Conservation (phyloP, 2,888 invertebrate genomes). For the Mermis nigrescens region DNA sequence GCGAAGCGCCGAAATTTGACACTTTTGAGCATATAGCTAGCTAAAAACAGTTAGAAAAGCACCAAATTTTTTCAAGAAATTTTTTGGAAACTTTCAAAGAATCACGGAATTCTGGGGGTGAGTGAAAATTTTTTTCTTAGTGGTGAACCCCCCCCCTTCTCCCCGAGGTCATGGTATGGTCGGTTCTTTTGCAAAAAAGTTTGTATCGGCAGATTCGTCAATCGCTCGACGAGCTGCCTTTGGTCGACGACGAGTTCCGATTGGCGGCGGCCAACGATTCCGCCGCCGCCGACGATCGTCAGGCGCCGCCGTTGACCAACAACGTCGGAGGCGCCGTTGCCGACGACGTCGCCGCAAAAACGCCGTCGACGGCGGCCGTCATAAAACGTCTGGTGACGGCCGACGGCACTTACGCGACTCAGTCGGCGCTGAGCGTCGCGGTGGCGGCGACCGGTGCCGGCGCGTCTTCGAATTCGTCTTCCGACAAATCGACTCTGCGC, state of each 20-base stretch:
- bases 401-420: conserved; percentile 95
- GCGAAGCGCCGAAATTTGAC: too few relatives aligned
- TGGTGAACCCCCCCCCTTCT: conserved; percentile 85
- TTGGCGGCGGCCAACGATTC: conserved; percentile 47
- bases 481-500: conserved; percentile 52
- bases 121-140: conserved; percentile 82
- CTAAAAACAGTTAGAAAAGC: conserved; percentile 47
- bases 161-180: not conserved
- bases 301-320: not conserved
- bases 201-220: conserved; percentile 22
- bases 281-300: too few relatives aligned
- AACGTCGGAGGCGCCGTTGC: not conserved
- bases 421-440: conserved; percentile 71
- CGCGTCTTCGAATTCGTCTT: conserved; percentile 19
- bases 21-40: too few relatives aligned
- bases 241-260: conserved; percentile 45
- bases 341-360: conserved; percentile 18
- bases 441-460: conserved; percentile 22
- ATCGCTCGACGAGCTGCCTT: conserved; percentile 38
- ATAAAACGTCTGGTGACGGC: conserved; percentile 68
- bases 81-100: conserved; percentile 70
- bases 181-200: conserved; percentile 6
- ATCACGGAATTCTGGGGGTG: conserved; percentile 62
- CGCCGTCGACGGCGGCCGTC: too few relatives aligned
- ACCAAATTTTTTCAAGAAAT: too few relatives aligned